A percentile compares a stretch with the other conserved stretches of the same genome.
These are phyloP conservation scores for Opisthocomus hoazin DNA, from an alignment of 2,113 vertebrate genomes.

Conservation along the genomic window DNA sequence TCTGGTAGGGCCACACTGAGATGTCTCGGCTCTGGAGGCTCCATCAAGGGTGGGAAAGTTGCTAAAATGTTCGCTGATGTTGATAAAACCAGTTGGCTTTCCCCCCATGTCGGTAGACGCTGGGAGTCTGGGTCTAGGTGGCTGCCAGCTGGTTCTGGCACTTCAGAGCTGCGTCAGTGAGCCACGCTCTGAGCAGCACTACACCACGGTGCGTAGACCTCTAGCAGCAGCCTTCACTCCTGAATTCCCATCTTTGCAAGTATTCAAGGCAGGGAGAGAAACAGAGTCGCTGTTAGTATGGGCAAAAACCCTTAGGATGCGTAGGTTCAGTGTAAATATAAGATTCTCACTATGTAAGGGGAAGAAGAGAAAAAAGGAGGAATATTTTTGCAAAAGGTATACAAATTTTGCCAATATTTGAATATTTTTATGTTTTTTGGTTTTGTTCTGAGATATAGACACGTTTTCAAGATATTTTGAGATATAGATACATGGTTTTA, in stretches of 20 bases:
- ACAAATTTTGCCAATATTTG: neutral
- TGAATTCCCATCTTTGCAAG: accelerated
- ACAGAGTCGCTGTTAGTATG: neutral
- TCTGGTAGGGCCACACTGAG: neutral
- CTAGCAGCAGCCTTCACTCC: neutral
- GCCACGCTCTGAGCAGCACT: neutral
- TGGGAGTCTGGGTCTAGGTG: neutral
- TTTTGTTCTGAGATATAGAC: neutral
- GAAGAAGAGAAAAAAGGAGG: neutral
- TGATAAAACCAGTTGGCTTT: neutral
- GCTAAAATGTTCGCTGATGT: neutral
- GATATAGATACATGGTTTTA: too few species aligned
- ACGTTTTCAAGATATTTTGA: too few species aligned
- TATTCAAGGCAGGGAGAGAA: neutral
- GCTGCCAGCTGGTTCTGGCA: neutral
- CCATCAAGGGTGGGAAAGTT: neutral
- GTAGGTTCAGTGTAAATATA: neutral
- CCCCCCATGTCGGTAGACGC: neutral
- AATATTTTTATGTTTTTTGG: neutral
- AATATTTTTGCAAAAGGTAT: neutral
- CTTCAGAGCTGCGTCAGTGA: neutral
- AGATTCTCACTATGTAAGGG: neutral
- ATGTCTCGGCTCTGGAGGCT: neutral
- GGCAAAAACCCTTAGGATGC: neutral
- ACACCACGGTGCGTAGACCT: neutral